phyloP scores from a whole-genome alignment of 1,140 invertebrate species.

The Lanistes nyassanus region DNA sequence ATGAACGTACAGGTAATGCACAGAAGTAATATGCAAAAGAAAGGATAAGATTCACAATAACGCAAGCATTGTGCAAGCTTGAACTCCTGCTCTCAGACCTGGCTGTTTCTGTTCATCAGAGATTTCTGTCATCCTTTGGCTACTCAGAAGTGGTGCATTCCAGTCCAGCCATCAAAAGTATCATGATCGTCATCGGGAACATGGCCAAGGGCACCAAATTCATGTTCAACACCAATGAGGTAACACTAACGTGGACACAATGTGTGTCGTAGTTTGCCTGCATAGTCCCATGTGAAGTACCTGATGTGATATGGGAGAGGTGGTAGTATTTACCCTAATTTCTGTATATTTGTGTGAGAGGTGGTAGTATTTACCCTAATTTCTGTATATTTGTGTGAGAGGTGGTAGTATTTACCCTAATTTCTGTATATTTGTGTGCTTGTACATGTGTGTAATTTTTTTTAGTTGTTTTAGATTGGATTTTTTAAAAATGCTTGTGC shows the following conservation, averaged over 20 bases:
- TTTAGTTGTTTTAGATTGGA: not conserved
- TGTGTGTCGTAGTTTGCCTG: not conserved
- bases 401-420: not conserved
- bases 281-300: no score
- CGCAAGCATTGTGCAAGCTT: no score
- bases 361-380: not conserved
- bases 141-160: conserved; percentile 59
- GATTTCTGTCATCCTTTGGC: conserved; percentile 47
- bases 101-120: conserved; percentile 38
- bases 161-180: conserved; percentile 61
- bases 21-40: no score
- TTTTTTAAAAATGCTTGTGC: not conserved
- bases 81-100: not conserved
- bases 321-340: not conserved
- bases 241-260: conserved; percentile 28
- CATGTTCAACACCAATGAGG: conserved; percentile 61
- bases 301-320: not conserved
- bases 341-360: not conserved
- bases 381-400: not conserved
- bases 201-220: conserved; percentile 61
- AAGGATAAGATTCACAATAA: no score
- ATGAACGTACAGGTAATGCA: no score
- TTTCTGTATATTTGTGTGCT: not conserved
- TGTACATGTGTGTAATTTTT: not conserved
- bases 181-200: conserved; percentile 62